phyloP scores from a whole-genome alignment of 2,797 vertebrate genomes.

The Oceanodroma leucorhoa region DNA sequence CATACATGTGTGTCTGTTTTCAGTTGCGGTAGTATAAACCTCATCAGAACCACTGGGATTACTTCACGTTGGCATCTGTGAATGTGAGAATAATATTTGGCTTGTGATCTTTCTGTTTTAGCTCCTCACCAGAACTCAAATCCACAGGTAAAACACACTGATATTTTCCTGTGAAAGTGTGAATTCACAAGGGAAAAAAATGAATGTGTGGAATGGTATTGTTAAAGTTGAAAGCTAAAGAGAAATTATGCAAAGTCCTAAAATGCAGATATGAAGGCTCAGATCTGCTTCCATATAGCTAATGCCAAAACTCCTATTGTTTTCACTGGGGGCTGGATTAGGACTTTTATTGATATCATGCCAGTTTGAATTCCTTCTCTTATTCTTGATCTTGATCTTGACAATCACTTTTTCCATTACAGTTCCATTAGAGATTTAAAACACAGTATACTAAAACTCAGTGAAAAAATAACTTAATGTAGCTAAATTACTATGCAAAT shows the following conservation, averaged over 20 bases:
- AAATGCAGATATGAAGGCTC: not conserved
- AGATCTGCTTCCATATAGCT: not conserved
- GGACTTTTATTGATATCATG: not conserved
- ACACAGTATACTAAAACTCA: not conserved
- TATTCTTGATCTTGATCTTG: not conserved
- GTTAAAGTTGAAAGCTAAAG: not conserved
- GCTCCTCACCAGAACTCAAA: not conserved
- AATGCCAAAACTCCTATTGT: not conserved
- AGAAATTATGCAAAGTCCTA: not conserved
- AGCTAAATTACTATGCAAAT: conserved; percentile 1
- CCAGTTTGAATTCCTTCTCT: conserved; percentile 38
- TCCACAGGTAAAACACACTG: not conserved
- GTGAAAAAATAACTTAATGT: not conserved
- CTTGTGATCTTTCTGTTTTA: not conserved
- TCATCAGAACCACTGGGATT: not conserved
- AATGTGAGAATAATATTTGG: not conserved
- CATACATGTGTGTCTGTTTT: not conserved
- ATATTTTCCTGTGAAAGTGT: not conserved
- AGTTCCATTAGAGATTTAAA: conserved; percentile 5
- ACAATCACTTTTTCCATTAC: conserved; percentile 46
- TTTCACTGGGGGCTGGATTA: conserved; percentile 24
- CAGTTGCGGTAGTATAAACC: not conserved
- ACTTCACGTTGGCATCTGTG: not conserved
- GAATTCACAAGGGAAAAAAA: not conserved
- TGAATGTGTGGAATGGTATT: fast-evolving